Base-by-base conservation (phyloP, 2,113 vertebrate genomes). In the Ceuthmochares aereus region DNA sequence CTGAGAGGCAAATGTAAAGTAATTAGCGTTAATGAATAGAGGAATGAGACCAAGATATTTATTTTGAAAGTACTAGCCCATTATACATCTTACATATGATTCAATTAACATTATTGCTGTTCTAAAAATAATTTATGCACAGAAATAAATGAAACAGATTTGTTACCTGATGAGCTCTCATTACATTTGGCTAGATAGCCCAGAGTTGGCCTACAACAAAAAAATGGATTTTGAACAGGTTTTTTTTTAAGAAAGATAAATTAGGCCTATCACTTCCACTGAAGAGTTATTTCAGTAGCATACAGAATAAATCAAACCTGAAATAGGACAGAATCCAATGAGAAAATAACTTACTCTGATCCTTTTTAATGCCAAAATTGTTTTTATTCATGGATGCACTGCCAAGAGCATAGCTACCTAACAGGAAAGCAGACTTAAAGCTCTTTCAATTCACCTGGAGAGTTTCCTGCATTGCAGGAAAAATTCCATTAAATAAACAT, bases 91-190 rank as follows among this genome's bases (percentile, higher is more conserved):
- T 87, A 76, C 19, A 34, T 80, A 63, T 76, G 30, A 89, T 70
- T 88, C 62, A 36, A 62, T 92, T 94, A 87, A 75, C 16, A 10
- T 78, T 95, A 82, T 34, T 84, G 63, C 37, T 80, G 12, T 80
- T 90, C 36, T 87, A 89, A 90, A 97, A 93, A 72, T 85, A 92
- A 84, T 70, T 43, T 86, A 56, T 40, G 25, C 43, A 42, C 7
- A 51, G 82, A 86, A 92, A 79, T 60, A 55, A 79, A 63, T 4
- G 4, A 82, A 89, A 67, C 7, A 21, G 78, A 75, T 26, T 16
- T 52, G 18, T 51, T 78, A 40, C 36, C 34, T 51, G 34, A 26
- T 30, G 6, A 79, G 14, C 11, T 90, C 4, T 77, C 27, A 12
- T 73, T 78, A 32, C 9, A 15, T 81, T 89, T 88, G 55, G 7